Evolutionary conservation across 2,888 invertebrate species (phyloP).

Genomic region (Netelia virgata): DNA sequence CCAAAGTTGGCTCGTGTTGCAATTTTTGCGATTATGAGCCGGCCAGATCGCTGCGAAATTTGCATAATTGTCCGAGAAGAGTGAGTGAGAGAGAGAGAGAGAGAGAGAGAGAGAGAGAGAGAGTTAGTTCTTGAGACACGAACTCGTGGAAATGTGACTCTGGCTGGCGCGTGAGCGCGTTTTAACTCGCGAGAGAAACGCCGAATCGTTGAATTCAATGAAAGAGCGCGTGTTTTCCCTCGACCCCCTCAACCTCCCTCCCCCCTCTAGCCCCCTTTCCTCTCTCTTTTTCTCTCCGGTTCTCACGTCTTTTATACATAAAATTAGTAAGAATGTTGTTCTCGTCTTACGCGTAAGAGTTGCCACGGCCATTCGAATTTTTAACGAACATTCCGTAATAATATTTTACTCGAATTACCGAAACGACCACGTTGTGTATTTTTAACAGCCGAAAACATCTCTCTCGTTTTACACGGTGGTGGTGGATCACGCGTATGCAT

Average conservation of each 20-base stretch:
- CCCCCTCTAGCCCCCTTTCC: neutral
- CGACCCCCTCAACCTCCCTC: neutral
- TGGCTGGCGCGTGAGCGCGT: neutral
- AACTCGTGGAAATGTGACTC: slow-evolving; percentile 47
- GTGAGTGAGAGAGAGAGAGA: no score
- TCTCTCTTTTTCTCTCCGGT: neutral
- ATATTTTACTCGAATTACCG: neutral
- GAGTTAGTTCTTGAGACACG: slow-evolving; percentile 12
- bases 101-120: slow-evolving; percentile 1
- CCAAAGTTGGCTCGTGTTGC: slow-evolving; percentile 60
- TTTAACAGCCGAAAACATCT: neutral
- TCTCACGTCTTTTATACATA: slow-evolving; percentile 1
- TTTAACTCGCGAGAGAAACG: slow-evolving; percentile 36
- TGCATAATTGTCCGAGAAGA: slow-evolving; percentile 64
- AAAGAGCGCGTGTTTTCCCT: neutral
- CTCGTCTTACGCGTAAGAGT: neutral
- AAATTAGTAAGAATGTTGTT: slow-evolving; percentile 8
- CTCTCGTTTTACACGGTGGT: neutral
- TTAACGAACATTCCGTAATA: neutral
- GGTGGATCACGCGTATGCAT: neutral
- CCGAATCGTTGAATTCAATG: slow-evolving; percentile 58
- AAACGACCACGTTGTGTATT: neutral
- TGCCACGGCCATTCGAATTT: neutral
- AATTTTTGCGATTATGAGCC: slow-evolving; percentile 39
- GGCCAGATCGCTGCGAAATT: slow-evolving; percentile 57